Percentiles rank a stretch among this genome's conserved stretches.
phyloP scores from a whole-genome alignment of 2,888 invertebrate genomes.

The Ligdia adustata region DNA sequence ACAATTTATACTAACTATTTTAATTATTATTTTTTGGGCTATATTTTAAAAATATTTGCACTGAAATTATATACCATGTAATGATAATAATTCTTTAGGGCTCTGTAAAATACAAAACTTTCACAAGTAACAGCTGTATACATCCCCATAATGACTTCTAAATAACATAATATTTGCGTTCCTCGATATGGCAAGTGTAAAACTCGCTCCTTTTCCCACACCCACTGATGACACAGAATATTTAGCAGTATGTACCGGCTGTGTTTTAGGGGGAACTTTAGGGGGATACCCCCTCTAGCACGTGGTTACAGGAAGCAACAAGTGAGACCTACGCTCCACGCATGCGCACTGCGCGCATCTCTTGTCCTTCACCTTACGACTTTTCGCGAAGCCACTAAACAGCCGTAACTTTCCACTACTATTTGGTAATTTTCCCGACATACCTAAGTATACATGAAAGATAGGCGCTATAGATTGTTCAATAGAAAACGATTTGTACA shows the following conservation, averaged over 20 bases:
- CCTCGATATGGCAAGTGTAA: conserved; percentile 50
- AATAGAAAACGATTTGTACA: too few relatives aligned
- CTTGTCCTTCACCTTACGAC: conserved; percentile 14
- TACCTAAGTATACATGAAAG: too few relatives aligned
- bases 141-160: conserved; percentile 6
- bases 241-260: neutral
- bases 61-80: too few relatives aligned
- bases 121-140: too few relatives aligned
- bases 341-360: conserved; percentile 68
- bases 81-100: too few relatives aligned
- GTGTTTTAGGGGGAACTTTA: neutral
- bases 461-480: too few relatives aligned
- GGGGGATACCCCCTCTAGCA: conserved; percentile 41
- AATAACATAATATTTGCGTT: conserved; percentile 5
- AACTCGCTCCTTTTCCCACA: conserved; percentile 50
- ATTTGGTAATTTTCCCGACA: neutral
- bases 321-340: conserved; percentile 55
- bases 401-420: conserved; percentile 68
- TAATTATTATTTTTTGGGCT: too few relatives aligned
- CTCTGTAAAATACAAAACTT: too few relatives aligned
- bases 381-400: conserved; percentile 44
- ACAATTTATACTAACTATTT: too few relatives aligned
- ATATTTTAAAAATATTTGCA: too few relatives aligned
- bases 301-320: conserved; percentile 70
- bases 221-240: neutral